Base-by-base conservation (phyloP, 2,888 invertebrate species). In the Spodoptera exigua region DNA sequence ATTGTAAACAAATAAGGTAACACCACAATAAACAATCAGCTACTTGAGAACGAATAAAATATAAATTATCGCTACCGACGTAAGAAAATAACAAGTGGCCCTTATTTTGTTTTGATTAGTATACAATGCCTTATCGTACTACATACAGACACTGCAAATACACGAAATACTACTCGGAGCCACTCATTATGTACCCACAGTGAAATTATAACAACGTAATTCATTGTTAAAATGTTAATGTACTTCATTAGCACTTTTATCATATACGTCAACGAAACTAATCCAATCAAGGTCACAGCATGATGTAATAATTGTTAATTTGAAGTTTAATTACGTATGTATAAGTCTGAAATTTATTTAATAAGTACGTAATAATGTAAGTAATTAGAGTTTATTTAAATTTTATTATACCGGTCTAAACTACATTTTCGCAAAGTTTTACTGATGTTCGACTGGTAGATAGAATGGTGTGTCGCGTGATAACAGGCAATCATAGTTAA, bases 401-500 rank as follows among this genome's bases (percentile, higher is more conserved):
- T 16, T 36, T 16, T 53, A 16, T 63, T 16, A 46, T 27, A 27
- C 27, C 1, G 27, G 27, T 27, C 9, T 5, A 27, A 27, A 27
- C 7, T 27, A 27, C 27, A 7, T 27, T 27, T 27, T 27, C 27
- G 27, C 9, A 9, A 27, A 27, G 27, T 27, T 27, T 9, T 9
- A 27, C 27, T 27, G 5, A 27, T 27, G 7, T 27, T 27, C 27
- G 9, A 9, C 27, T 27, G 27, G 27, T 27, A 27, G 27, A 27
- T 27, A 7, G 7, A 27, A 3, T 27, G 27, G 76, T 83, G 78
- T 80, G 74, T 87, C 81, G 88, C 90, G 87, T 90, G 90, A 81
- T 82, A 79, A 66, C 55, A 57, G 62, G 79, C 79, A 87, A 79
- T 81, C 75, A 74, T 69, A 61, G 58, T 17, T 52, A 60, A 75